Percentiles rank a stretch among this genome's conserved stretches.
phyloP scores from a whole-genome alignment of 2,113 vertebrate species.

The Camelus bactrianus region DNA sequence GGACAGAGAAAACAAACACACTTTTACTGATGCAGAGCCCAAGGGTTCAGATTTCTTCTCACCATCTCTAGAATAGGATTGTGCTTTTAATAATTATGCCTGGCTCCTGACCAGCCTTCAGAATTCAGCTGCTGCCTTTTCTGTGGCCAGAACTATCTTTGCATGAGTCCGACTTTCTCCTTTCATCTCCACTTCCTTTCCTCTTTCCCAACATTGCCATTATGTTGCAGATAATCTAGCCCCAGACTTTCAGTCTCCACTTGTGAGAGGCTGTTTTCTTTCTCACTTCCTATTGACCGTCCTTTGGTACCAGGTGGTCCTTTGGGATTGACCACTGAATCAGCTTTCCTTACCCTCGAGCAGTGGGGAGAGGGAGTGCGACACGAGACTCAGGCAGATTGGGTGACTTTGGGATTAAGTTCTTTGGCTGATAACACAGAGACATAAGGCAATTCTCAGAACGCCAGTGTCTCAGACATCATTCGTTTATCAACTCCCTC shows the following conservation, averaged over 20 bases:
- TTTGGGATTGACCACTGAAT: background rate
- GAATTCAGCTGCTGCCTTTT: conserved; percentile 5
- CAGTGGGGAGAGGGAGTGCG: too few relatives aligned
- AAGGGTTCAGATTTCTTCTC: conserved; percentile 60
- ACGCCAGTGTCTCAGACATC: background rate
- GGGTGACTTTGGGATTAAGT: background rate
- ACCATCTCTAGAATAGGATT: conserved; percentile 16
- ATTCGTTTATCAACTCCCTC: background rate
- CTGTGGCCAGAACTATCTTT: conserved; percentile 17
- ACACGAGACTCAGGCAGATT: background rate
- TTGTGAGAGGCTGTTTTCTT: conserved; percentile 22
- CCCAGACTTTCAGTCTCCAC: background rate
- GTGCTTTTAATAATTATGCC: conserved; percentile 48
- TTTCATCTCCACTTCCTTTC: conserved; percentile 67
- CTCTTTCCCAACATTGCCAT: conserved; percentile 16
- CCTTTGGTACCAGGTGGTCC: background rate
- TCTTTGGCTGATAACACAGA: background rate
- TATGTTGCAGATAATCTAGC: conserved; percentile 43
- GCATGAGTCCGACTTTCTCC: background rate
- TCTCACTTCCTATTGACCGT: background rate
- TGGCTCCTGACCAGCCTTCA: conserved; percentile 63
- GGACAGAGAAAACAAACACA: conserved; percentile 72
- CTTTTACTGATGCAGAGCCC: conserved; percentile 22
- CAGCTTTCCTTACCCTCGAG: background rate
- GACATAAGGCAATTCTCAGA: background rate